Evolutionary conservation across 2,888 invertebrate genomes (phyloP).

Genomic region (Patella caerulea): DNA sequence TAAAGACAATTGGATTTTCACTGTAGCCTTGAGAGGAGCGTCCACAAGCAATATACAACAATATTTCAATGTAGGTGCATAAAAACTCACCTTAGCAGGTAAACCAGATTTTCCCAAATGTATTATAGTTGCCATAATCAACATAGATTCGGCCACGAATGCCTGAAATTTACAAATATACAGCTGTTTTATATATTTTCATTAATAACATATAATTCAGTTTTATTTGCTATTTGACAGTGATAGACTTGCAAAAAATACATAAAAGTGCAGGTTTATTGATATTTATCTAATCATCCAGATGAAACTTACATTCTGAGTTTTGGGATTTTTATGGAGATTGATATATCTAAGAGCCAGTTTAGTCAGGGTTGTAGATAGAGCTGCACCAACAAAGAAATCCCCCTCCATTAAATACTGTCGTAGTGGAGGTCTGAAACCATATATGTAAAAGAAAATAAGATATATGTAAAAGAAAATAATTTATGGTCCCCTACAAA

Average conservation of each 20-base stretch:
- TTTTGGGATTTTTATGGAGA: slow-evolving; percentile 62
- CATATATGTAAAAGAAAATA: background rate
- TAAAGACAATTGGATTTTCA: too few relatives aligned
- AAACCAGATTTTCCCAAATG: slow-evolving; percentile 85
- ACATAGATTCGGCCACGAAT: slow-evolving; percentile 84
- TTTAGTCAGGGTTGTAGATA: slow-evolving; percentile 92
- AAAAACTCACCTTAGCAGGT: slow-evolving; percentile 67
- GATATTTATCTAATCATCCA: background rate
- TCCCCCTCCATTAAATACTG: slow-evolving; percentile 94
- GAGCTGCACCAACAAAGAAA: slow-evolving; percentile 93
- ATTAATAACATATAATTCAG: too few relatives aligned
- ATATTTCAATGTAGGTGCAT: background rate
- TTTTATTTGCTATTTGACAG: too few relatives aligned
- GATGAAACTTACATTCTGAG: slow-evolving; percentile 69
- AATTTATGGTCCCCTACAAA: background rate
- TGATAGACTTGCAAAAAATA: too few relatives aligned
- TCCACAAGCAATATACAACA: too few relatives aligned
- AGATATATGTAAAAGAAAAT: background rate
- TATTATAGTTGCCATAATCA: slow-evolving; percentile 84
- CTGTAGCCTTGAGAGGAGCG: too few relatives aligned
- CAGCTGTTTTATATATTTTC: too few relatives aligned
- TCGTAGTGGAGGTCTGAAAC: slow-evolving; percentile 81
- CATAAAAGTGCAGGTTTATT: too few relatives aligned
- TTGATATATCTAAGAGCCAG: slow-evolving; percentile 83
- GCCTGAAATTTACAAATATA: slow-evolving; percentile 51